Evolutionary conservation across 2,797 vertebrate genomes (phyloP), one percentile per base, ranked within the genome.

Genomic region (Anguilla obscura): DNA sequence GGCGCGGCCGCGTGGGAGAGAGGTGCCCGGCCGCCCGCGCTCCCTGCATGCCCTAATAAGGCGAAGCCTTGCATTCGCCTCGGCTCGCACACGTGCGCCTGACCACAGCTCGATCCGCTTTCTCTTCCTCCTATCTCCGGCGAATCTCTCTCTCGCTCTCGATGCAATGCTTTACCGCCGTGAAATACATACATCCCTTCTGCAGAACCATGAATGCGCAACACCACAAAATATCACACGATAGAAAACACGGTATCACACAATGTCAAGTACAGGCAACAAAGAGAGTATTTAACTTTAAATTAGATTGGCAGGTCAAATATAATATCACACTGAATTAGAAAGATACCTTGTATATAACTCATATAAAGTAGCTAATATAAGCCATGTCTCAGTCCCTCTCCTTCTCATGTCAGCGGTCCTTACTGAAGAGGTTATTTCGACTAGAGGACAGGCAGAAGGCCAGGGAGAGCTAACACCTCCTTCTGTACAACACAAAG

Each of bases 31-130:
- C 18, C 33, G 52, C 50, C 24, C 87, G 45, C 30, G 21, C 56
- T 83, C 87, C 63, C 50, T 30, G 10, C 84, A 76, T 85, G 79
- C 79, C 87, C 87, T 74, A 88, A 88, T 88, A 88, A 88, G 83
- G 87, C 16, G 74, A 88, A 83, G 45, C 24, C 63, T 52, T 18
- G 50, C 83, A 56, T 45, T 27, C 87, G 50, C 45, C 80, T 40
- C 24, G 6, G 60, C 48, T 45, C 40, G 80, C 63, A 30, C 27
- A 56, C 80, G 7, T 85, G 21, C 10, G 33, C 40, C 87, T 76
- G 83, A 88, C 87, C 87, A 76, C 87, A 88, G 82, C 27, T 50
- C 83, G 56, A 36, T 66, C 50, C 30, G 58, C 33, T 79, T 79
- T 60, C 84, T 58, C 83, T 88, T 88, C 87, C 82, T 88, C 30